A percentile compares a stretch with the other conserved stretches of the same genome.
phyloP scores from a whole-genome alignment of 92 coral and sea anemone species.

The Blastomussa wellsi region DNA sequence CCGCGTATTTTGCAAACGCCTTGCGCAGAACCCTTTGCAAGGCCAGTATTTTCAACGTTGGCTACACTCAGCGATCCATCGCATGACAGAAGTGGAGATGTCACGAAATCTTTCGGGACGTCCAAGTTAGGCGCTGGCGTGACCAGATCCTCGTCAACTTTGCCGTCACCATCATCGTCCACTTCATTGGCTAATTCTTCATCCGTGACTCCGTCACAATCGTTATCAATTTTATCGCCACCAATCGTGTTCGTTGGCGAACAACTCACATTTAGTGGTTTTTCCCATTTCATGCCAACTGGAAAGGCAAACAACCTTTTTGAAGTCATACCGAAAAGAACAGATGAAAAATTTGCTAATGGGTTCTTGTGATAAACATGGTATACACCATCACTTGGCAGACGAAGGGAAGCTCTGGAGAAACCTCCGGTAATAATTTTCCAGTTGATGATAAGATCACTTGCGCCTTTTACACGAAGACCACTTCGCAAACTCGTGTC shows the following conservation, averaged over 20 bases:
- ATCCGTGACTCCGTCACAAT: conserved; percentile 84
- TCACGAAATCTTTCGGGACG: not conserved
- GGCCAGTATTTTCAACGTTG: conserved; percentile 7
- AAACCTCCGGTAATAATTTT: conserved; percentile 33
- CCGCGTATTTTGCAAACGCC: conserved; percentile 63
- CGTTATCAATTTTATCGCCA: conserved; percentile 84
- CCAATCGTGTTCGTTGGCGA: conserved; percentile 41
- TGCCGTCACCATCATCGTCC: conserved; percentile 88
- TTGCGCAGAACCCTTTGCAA: conserved; percentile 44
- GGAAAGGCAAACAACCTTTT: conserved; percentile 74
- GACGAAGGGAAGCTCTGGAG: conserved; percentile 52
- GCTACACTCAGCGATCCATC: not conserved
- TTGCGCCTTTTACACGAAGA: conserved; percentile 43
- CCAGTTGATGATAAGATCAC: conserved; percentile 49
- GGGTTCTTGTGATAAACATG: conserved; percentile 75
- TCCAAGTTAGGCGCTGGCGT: conserved; percentile 47
- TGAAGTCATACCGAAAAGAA: conserved; percentile 65
- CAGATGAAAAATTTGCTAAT: conserved; percentile 60
- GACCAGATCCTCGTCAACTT: conserved; percentile 83
- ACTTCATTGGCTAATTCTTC: conserved; percentile 75
- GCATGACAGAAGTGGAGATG: conserved; percentile 10
- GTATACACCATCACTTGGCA: conserved; percentile 34
- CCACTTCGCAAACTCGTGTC: conserved; percentile 48
- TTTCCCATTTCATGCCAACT: conserved; percentile 57
- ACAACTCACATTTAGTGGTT: not conserved